Conservation (phyloP, 2,113 vertebrate species). For the Octodon degus region DNA sequence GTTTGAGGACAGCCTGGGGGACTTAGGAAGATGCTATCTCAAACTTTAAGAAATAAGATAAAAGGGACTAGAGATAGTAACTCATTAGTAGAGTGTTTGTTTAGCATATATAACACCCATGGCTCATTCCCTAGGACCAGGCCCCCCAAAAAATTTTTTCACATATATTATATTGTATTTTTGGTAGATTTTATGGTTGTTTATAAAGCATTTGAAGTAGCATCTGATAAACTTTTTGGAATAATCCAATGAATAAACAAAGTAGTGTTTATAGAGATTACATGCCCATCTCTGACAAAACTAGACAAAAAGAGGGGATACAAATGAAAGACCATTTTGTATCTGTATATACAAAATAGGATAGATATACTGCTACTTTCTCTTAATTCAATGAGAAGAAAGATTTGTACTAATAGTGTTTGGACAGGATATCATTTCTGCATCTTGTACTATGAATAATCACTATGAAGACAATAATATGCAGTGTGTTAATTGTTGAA, state of each 20-base stretch:
- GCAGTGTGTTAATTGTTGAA: too few relatives aligned
- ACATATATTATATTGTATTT: not conserved
- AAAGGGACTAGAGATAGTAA: not conserved
- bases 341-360: too few relatives aligned
- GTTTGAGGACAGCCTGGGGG: not conserved
- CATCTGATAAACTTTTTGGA: not conserved
- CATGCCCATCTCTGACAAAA: too few relatives aligned
- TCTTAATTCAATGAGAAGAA: too few relatives aligned
- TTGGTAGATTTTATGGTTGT: not conserved
- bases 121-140: not conserved
- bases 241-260: slow-evolving; percentile 24
- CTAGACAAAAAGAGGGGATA: too few relatives aligned
- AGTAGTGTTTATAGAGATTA: slow-evolving; percentile 31
- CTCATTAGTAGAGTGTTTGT: not conserved
- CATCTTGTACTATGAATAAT: too few relatives aligned
- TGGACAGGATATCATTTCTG: too few relatives aligned
- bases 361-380: too few relatives aligned
- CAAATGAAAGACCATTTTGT: too few relatives aligned
- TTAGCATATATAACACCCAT: not conserved
- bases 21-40: not conserved
- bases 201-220: not conserved
- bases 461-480: too few relatives aligned
- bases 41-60: not conserved
- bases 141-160: not conserved
- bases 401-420: too few relatives aligned